Evolutionary conservation across 1,140 invertebrate species (phyloP), one percentile per base, ranked within the genome.

Genomic region (Gryllus bimaculatus): DNA sequence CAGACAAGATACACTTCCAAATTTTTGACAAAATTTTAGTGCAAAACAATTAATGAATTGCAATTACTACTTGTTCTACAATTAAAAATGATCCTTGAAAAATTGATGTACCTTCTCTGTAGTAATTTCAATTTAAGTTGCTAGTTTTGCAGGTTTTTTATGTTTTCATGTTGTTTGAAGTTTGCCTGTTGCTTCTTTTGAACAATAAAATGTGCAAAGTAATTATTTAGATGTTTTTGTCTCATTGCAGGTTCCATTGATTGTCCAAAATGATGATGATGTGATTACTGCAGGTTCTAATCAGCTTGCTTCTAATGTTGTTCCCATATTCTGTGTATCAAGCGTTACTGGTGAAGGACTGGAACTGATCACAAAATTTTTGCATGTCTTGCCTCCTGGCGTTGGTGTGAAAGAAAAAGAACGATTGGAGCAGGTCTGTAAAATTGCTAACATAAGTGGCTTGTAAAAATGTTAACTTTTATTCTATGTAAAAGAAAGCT

Each of bases 301-400:
- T 82, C 88, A 91, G 81, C 85, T 90, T 21, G 88, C 88, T 10
- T 88, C 90, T 48, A 90, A 92, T 77, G 88, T 93, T 78, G 91
- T 95, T 74, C 96, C 98, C 12, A 94, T 99, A 81, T 97, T 99
- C 85, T 92, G 91, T 77, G 92, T 98, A n/a, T 98, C 96, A n/a
- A 96, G 93, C 85, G 96, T 99, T 0, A 96, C 92, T 18, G 98
- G 98, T 4, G 88, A 91, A 78, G 96, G 96, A 12, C 86, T 98
- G 7, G 90, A 93, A 82, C 87, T 94, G 48, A 87, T 98, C 5
- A 93, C 93, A 79, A 92, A 90, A 78, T 97, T 96, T 85, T 86
- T 96, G 20, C 90, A 93, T 85, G 86, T 92, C 66, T 83, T 94
- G 8, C 92, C 94, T 26, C 93, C 93, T 10, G 89, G 90, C 66